A percentile compares a stretch with the other conserved stretches of the same genome.
Conservation (phyloP, 2,888 invertebrate genomes). For the Seira ritae region DNA sequence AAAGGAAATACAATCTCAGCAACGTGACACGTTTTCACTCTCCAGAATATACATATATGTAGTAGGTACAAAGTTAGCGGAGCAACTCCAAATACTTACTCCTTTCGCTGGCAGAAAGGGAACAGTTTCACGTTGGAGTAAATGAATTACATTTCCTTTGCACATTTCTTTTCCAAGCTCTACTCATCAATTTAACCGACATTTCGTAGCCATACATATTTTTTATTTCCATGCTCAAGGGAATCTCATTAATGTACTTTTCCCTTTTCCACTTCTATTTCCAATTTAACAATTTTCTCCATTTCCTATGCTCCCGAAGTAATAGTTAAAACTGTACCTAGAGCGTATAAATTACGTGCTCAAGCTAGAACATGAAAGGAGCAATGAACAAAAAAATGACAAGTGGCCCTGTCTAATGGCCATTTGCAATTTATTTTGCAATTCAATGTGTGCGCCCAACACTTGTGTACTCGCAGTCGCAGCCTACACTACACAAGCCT, state of each 20-base stretch:
- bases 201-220: constrained; percentile 32
- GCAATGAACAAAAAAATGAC: constrained; percentile 38
- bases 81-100: too few relatives aligned
- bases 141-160: constrained; percentile 51
- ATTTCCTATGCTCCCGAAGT: neutral
- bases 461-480: too few relatives aligned
- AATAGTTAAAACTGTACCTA: neutral
- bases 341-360: constrained; percentile 26
- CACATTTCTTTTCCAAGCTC: constrained; percentile 34
- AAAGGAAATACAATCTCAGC: too few relatives aligned
- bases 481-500: too few relatives aligned
- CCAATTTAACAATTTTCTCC: constrained; percentile 15
- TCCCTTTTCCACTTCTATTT: constrained; percentile 26
- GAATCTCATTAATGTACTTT: constrained; percentile 43
- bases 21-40: too few relatives aligned
- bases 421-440: constrained; percentile 10
- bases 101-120: neutral
- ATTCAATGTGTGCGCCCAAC: neutral
- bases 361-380: constrained; percentile 9
- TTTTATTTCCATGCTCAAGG: constrained; percentile 27
- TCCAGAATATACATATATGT: too few relatives aligned
- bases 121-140: constrained; percentile 6
- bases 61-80: too few relatives aligned
- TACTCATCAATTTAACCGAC: constrained; percentile 54
- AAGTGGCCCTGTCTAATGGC: constrained; percentile 22